Conservation (phyloP, 2,797 vertebrate species). For the Momotus momota region DNA sequence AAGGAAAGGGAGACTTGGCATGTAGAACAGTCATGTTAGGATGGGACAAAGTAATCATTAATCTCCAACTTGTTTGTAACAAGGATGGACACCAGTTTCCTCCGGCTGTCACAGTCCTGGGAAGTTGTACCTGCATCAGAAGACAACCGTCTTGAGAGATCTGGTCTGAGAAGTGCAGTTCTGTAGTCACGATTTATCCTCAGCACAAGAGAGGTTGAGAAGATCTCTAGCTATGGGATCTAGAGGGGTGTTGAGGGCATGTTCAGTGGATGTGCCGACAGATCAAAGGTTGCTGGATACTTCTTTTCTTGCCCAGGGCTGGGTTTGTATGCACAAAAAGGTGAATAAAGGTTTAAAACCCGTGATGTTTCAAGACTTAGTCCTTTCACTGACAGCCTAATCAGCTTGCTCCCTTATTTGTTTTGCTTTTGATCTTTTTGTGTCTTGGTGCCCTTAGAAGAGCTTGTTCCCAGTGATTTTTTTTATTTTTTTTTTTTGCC, state of each 20-base stretch:
- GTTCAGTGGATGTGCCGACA: background rate
- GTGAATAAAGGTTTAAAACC: background rate
- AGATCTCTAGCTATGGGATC: background rate
- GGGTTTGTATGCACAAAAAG: background rate
- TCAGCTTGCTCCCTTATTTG: background rate
- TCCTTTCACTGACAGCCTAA: background rate
- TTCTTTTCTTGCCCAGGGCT: background rate
- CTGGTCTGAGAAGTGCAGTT: background rate
- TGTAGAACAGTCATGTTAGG: background rate
- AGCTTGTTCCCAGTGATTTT: background rate
- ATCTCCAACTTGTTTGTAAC: background rate
- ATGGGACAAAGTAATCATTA: background rate
- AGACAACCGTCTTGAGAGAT: background rate
- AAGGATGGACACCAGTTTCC: background rate
- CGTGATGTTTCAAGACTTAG: background rate
- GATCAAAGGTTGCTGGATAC: background rate
- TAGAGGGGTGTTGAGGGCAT: background rate
- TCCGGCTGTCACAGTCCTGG: background rate
- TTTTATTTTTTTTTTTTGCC: no score
- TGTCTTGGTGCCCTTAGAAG: background rate
- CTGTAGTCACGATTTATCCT: background rate
- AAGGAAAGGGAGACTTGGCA: background rate
- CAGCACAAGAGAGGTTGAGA: background rate
- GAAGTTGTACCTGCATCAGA: background rate
- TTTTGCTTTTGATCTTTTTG: constrained; percentile 4